Percentiles rank a stretch among this genome's conserved stretches.
These are phyloP conservation scores for Heliothis peltigera DNA, from an alignment of 2,888 invertebrate species.

Conservation along the genomic window DNA sequence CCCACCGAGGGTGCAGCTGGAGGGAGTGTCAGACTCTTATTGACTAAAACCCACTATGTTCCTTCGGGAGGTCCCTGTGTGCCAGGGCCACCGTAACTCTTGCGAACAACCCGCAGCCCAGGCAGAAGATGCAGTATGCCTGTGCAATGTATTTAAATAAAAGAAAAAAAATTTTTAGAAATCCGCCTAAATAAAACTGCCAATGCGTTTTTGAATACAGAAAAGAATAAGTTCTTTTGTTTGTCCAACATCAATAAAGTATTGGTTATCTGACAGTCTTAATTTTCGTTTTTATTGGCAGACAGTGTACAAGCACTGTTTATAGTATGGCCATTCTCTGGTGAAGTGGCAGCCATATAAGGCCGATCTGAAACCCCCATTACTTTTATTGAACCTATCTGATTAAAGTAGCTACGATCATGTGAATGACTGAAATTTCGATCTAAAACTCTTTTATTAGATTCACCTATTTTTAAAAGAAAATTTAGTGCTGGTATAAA, in stretches of 20 bases:
- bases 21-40: too few species aligned
- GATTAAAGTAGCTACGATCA: conserved; percentile 13
- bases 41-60: too few species aligned
- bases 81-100: too few species aligned
- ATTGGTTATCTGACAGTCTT: neutral
- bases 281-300: neutral
- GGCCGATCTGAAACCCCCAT: neutral
- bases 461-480: conserved; percentile 20
- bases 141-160: too few species aligned
- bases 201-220: neutral
- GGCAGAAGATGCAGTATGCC: too few species aligned
- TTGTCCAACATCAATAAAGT: neutral
- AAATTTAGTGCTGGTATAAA: conserved; percentile 1
- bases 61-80: too few species aligned
- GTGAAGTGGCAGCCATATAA: neutral
- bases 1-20: too few species aligned
- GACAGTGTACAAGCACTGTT: neutral
- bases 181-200: neutral
- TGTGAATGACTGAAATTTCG: conserved; percentile 31
- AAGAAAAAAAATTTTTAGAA: neutral
- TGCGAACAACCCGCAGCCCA: too few species aligned
- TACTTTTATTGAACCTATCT: conserved; percentile 16
- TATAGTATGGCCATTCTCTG: neutral
- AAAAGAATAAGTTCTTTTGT: neutral
- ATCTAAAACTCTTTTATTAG: conserved; percentile 18